Percentiles rank a stretch among this genome's conserved stretches.
Conservation (phyloP, 2,888 invertebrate species). For the Rhagophthalmus giganteus region DNA sequence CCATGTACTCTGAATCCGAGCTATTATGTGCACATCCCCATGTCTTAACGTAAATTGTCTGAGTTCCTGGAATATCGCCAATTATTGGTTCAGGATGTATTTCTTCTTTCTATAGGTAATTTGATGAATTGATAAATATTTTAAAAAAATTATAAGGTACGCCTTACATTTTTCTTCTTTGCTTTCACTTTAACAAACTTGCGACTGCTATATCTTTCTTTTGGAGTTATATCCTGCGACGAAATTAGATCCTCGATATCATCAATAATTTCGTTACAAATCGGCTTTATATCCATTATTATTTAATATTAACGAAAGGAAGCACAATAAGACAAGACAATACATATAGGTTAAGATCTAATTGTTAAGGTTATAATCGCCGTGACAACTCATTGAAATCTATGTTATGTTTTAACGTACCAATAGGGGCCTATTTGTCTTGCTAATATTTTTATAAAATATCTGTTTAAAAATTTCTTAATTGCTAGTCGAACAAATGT, state of each 20-base stretch:
- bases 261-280: conserved; percentile 71
- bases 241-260: conserved; percentile 86
- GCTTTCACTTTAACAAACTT: conserved; percentile 71
- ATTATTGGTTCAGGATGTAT: conserved; percentile 33
- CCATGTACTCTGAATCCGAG: conserved; percentile 99
- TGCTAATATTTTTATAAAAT: too few species aligned
- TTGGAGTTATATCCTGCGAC: conserved; percentile 77
- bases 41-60: conserved; percentile 84
- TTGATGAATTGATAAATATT: too few species aligned
- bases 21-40: conserved; percentile 99
- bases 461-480: too few species aligned
- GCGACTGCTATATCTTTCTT: conserved; percentile 72
- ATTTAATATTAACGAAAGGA: not conserved
- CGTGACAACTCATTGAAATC: not conserved
- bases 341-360: too few species aligned
- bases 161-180: conserved; percentile 53
- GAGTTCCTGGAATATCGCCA: conserved; percentile 67
- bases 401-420: not conserved
- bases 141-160: too few species aligned
- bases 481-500: too few species aligned
- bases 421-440: too few species aligned
- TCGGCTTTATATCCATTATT: conserved; percentile 6
- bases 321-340: not conserved
- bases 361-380: not conserved
- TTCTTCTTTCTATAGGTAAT: conserved; percentile 32